Evolutionary conservation across 2,113 vertebrate species (phyloP).

Genomic region (Silurus glanis): DNA sequence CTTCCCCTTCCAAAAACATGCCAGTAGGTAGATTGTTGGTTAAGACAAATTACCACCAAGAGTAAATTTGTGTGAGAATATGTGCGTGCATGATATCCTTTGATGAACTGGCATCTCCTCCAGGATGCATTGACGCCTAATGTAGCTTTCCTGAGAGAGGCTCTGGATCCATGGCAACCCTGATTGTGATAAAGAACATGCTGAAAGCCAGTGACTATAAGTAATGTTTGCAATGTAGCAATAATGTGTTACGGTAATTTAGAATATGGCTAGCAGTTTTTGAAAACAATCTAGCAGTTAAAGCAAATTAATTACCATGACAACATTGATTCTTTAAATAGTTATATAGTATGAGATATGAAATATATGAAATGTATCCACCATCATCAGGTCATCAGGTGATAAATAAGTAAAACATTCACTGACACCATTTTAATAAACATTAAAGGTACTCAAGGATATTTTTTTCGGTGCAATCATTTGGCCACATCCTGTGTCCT

Average conservation of each 20-base stretch:
- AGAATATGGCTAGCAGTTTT: too few species aligned
- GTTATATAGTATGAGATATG: background rate
- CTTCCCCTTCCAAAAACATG: background rate
- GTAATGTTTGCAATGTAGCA: background rate
- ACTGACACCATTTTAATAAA: background rate
- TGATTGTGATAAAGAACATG: too few species aligned
- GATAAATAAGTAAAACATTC: background rate
- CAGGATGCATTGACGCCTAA: too few species aligned
- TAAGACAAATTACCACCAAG: background rate
- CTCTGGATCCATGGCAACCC: too few species aligned
- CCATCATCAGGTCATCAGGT: background rate
- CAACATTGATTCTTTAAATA: background rate
- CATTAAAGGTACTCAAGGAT: background rate
- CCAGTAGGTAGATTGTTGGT: background rate
- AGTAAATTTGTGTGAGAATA: background rate
- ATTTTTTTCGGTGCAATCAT: background rate
- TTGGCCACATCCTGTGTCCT: too few species aligned
- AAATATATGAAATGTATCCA: background rate
- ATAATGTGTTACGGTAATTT: background rate
- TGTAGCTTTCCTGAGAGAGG: too few species aligned
- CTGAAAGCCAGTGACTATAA: too few species aligned
- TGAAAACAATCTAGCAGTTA: background rate
- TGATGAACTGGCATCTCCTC: background rate
- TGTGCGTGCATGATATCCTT: background rate
- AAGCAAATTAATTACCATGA: background rate